Conservation (phyloP, 2,797 vertebrate species). For the Anguilla anguilla region DNA sequence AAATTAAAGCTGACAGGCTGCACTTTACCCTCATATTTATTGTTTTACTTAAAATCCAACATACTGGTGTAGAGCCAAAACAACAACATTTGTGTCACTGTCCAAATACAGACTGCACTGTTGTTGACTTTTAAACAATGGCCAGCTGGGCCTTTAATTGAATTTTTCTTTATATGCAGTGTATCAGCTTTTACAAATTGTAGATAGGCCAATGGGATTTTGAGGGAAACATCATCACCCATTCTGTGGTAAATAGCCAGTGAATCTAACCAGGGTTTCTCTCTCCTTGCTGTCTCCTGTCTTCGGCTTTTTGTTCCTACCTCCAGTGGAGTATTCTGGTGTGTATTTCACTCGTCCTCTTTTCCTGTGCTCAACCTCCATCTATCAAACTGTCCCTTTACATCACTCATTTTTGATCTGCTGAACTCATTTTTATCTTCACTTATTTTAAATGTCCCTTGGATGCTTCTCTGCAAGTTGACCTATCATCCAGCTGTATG, state of each 20-base stretch:
- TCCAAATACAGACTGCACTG: neutral
- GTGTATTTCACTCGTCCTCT: slow-evolving; percentile 76
- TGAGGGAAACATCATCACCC: neutral
- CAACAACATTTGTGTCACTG: neutral
- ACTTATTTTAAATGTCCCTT: slow-evolving; percentile 51
- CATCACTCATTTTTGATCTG: neutral
- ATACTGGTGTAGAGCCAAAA: neutral
- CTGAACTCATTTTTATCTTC: slow-evolving; percentile 59
- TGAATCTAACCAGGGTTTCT: slow-evolving; percentile 75
- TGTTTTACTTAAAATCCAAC: too few relatives aligned
- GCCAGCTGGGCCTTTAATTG: neutral
- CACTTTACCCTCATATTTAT: too few relatives aligned
- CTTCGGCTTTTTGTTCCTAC: slow-evolving; percentile 66
- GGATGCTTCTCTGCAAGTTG: slow-evolving; percentile 49
- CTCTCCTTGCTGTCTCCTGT: slow-evolving; percentile 67
- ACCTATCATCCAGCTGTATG: slow-evolving; percentile 47
- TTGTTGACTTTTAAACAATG: neutral
- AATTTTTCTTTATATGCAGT: neutral
- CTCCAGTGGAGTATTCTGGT: slow-evolving; percentile 93
- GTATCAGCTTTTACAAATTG: neutral
- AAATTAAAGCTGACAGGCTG: too few relatives aligned
- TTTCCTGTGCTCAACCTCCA: neutral
- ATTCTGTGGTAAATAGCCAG: slow-evolving; percentile 6
- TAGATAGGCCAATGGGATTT: neutral
- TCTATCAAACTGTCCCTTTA: neutral